Evolutionary conservation across 2,888 invertebrate genomes (phyloP), one percentile per base, ranked within the genome.

Genomic region (Zaprionus bogoriensis): DNA sequence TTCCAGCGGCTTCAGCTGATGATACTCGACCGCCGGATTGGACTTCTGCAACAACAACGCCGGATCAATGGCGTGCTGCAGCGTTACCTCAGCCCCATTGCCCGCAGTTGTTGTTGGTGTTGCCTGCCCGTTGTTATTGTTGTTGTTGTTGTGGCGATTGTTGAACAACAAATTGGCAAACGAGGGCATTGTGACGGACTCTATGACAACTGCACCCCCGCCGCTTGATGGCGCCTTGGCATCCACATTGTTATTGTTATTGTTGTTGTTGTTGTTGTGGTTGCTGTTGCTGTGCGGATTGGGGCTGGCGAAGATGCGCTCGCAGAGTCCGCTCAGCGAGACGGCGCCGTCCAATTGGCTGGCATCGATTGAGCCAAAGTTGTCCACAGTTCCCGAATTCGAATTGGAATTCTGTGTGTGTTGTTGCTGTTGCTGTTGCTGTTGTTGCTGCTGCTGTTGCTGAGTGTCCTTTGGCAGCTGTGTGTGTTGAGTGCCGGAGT

Each of bases 281-380:
- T 77, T 75, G 36, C 53, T 67, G 30, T 66, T 66, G 46, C 74
- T 74, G 17, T 83, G 62, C 1, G 77, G 62, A 76, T 76, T 85
- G 2, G 82, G 83, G 53, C 77, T 82, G 44, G 67, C 72, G 50
- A 87, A 87, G 36, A 86, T 87, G n/a, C 86, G 73, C 17, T 87
- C 86, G 45, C 87, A 87, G 4, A 84, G 55, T 4, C 86, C 87
- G 17, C 69, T 75, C 27, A 84, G 45, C 0, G 83, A 86, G 20
- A 72, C 71, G 42, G 74, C 76, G 20, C 73, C 83, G 50, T 80
- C 80, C 62, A 80, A 38, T 41, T 80, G 80, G 19, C 76, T 79
- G 41, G 52, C 64, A 46, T 80, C 86, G 47, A 86, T 80, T 7
- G 66, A 45, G n/a, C 65, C 42, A 4, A 79, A 75, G 9, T 57